These are phyloP conservation scores for Upupa epops DNA, from an alignment of 2,113 vertebrate species.

Conservation along the genomic window DNA sequence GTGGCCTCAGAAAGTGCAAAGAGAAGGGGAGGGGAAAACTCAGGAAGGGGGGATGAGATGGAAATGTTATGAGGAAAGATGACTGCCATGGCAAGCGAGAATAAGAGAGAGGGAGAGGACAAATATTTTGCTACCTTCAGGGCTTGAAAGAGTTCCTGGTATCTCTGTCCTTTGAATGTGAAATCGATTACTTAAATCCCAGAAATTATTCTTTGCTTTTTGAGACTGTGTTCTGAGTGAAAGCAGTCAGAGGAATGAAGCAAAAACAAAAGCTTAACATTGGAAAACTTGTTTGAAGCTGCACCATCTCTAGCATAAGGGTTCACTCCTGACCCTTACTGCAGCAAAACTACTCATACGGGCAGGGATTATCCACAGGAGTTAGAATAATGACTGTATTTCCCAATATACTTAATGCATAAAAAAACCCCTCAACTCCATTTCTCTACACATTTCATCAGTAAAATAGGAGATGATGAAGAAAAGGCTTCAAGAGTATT, in stretches of 20 bases:
- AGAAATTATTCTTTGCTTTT: neutral
- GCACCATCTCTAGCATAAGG: neutral
- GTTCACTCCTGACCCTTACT: neutral
- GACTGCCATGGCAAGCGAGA: constrained; percentile 1
- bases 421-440: accelerated
- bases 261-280: neutral
- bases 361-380: neutral
- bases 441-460: neutral
- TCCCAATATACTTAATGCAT: neutral
- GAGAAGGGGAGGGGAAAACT: constrained; percentile 22
- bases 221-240: neutral
- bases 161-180: neutral
- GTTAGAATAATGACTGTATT: neutral
- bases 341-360: neutral
- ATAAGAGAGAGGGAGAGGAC: neutral
- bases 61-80: constrained; percentile 12
- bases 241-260: neutral
- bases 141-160: neutral
- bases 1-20: constrained; percentile 21
- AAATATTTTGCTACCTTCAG: constrained; percentile 6
- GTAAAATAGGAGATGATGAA: neutral
- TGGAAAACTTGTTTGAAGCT: neutral
- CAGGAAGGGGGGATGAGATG: neutral
- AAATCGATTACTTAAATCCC: neutral
- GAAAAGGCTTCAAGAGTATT: neutral